These are phyloP conservation scores for Brenthis ino DNA, from an alignment of 2,888 invertebrate genomes.

Conservation along the genomic window DNA sequence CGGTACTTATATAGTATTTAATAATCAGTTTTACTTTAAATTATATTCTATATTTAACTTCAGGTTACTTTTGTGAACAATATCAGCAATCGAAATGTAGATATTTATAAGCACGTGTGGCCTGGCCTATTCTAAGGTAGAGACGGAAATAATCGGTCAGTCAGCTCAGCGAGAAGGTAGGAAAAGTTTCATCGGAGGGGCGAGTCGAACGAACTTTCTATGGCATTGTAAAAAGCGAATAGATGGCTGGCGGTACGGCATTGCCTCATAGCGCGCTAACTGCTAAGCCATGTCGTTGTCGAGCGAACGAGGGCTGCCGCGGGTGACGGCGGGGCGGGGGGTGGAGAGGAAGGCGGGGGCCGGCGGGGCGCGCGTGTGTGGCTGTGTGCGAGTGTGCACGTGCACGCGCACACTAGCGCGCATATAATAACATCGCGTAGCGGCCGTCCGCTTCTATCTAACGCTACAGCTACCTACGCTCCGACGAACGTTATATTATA, in stretches of 20 bases:
- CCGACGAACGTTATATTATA: slow-evolving; percentile 60
- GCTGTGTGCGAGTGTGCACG: slow-evolving; percentile 54
- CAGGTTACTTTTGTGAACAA: not conserved
- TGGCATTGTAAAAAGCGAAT: slow-evolving; percentile 80
- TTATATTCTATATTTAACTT: slow-evolving; percentile 11
- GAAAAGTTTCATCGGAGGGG: slow-evolving; percentile 76
- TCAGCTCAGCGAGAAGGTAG: slow-evolving; percentile 61
- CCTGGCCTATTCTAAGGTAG: slow-evolving; percentile 29
- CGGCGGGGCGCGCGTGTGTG: slow-evolving; percentile 38
- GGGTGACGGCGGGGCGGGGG: slow-evolving; percentile 48
- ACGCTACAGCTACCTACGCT: slow-evolving; percentile 70
- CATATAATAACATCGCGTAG: slow-evolving; percentile 70
- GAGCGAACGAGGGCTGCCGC: slow-evolving; percentile 54
- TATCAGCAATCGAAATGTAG: not conserved
- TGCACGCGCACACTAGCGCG: slow-evolving; percentile 61
- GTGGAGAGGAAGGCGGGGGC: slow-evolving; percentile 33
- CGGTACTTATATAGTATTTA: slow-evolving; percentile 62
- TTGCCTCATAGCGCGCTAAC: slow-evolving; percentile 77
- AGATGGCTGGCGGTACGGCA: slow-evolving; percentile 77
- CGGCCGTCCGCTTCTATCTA: slow-evolving; percentile 70
- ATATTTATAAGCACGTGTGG: not conserved
- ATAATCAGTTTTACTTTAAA: slow-evolving; percentile 58
- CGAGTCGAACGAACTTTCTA: slow-evolving; percentile 80
- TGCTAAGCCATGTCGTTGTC: slow-evolving; percentile 70
- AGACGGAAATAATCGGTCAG: slow-evolving; percentile 36